Percentiles rank a stretch among this genome's conserved stretches.
Conservation (phyloP, 2,797 vertebrate species). For the Pteropus rufus region DNA sequence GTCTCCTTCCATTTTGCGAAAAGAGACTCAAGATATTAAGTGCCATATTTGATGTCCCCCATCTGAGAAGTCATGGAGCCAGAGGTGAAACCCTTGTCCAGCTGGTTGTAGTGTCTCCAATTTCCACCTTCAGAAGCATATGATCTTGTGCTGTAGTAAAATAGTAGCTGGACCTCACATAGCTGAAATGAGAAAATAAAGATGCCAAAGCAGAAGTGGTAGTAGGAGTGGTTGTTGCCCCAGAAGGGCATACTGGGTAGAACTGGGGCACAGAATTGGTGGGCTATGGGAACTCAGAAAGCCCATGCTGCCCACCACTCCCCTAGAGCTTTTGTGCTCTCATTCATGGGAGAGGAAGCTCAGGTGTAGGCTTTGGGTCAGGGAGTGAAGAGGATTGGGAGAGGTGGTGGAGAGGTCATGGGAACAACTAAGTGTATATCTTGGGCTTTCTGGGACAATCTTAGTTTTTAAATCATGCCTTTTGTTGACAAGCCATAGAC, state of each 20-base stretch:
- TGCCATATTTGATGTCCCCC: neutral
- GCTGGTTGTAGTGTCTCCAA: rapidly evolving
- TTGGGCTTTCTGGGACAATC: neutral
- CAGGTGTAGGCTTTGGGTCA: neutral
- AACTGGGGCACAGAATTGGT: neutral
- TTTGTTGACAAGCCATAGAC: neutral
- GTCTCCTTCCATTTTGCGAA: neutral
- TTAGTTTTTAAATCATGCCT: neutral
- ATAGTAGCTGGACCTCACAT: neutral
- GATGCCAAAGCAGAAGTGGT: neutral
- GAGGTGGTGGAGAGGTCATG: neutral
- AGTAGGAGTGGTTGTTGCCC: neutral
- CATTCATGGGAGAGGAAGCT: neutral
- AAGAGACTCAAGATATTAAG: neutral
- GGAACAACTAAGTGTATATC: neutral
- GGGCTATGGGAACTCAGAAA: neutral
- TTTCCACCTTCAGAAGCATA: neutral
- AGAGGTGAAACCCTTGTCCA: neutral
- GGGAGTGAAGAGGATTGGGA: rapidly evolving
- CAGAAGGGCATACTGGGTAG: neutral
- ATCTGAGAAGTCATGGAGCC: neutral
- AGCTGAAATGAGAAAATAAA: neutral
- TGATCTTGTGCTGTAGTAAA: neutral
- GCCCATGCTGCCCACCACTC: neutral
- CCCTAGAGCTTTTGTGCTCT: neutral